Base-by-base conservation (phyloP, 2,888 invertebrate species). In the Cheilosia vernalis region DNA sequence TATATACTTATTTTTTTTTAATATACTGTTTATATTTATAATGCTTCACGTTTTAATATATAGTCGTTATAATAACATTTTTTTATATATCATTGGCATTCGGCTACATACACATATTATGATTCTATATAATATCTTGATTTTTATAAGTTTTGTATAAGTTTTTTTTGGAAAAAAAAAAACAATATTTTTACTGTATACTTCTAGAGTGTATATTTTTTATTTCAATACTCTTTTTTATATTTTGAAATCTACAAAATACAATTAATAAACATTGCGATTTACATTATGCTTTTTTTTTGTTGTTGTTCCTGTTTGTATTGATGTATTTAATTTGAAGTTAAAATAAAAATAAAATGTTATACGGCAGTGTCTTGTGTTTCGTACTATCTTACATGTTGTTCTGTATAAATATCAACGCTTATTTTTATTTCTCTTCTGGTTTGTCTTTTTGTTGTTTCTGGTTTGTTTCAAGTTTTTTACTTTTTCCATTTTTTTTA, bases 341-440 rank as follows among this genome's bases (percentile, higher is more conserved):
- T 56, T 55, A n/a, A 47, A 51, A 66, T 27, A 60, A 55, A 55
- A 30, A 33, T 55, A 58, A 17, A 33, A 61, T 27, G 56, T 80
- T 42, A 56, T 67, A 76, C 81, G 85, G 85, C 85, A 85, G 85
- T 85, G 85, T 85, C 40, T 63, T 85, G 66, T 85, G 77, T 85
- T 63, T 69, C 27, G 56, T 67, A 53, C 56, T 72, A 85, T 81
- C 77, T 85, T 69, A 85, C 85, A 85, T 85, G 81, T 81, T 85
- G 85, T 85, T 76, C 70, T 81, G 81, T 81, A 85, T 37, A 81
- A 79, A 67, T 19, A 73, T 83, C 44, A 58, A 79, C 56, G 72
- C 67, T 58, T 67, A 9, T 19, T 69, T 40, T 30, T 27, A 10
- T 47, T 63, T 30, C 13, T 44, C 4, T 33, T 33, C 33, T 63